Evolutionary conservation across 1,140 invertebrate species (phyloP), one percentile per base, ranked within the genome.

Genomic region (Drosophila parabipectinata): DNA sequence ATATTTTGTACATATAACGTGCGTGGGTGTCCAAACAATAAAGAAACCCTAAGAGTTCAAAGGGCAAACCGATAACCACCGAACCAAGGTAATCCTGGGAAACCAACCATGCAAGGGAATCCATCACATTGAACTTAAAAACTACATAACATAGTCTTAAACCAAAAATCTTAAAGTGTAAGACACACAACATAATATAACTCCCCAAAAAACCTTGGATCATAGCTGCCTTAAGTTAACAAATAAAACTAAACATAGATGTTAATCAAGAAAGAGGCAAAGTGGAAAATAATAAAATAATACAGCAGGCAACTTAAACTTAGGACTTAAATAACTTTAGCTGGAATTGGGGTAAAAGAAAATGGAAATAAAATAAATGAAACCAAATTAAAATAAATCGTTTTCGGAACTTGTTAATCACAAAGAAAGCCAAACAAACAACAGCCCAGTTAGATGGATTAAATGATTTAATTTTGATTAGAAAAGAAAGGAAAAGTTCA

Each of bases 271-370:
- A 14, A 32, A 5, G 14, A 39, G 18, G 32, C 14, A 48, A n/a
- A 55, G 14, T 37, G 9, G 2, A 28, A 37, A 55, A 21, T 39
- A 72, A 41, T 14, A 63, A 21, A 64, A 44, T 45, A 63, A 26
- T 55, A 77, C 69, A 47, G 55, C 54, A 59, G 59, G 68, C 62
- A 76, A 69, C n/a, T 74, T 88, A 77, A 80, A 32, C 44, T 44
- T 90, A 84, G 34, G 32, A 78, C 68, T 81, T 89, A 87, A 90
- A 80, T 90, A 80, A 72, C 77, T 84, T 90, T 15, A 78, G 78
- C 82, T 85, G 78, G 26, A 83, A 87, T 58, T 68, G 59, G 72
- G 67, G 39, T 57, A 79, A 79, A 77, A 77, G 77, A 84, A 84
- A 80, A 74, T 45, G 56, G 87, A 90, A 85, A 61, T 67, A 77